Evolutionary conservation across 2,888 invertebrate genomes (phyloP).

Genomic region (Melitaea athalia): DNA sequence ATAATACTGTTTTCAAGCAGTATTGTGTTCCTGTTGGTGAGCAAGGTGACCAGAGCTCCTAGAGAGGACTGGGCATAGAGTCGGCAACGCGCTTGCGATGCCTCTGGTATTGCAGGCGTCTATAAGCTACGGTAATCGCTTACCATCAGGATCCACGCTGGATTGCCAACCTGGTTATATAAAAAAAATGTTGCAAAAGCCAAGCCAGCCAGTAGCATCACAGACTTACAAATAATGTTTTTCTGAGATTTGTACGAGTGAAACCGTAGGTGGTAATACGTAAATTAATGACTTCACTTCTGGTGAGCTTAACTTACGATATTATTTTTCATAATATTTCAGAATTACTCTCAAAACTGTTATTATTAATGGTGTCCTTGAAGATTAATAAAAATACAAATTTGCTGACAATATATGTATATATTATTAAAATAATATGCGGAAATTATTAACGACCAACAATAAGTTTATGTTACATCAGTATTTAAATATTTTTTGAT

Average conservation of each 20-base stretch:
- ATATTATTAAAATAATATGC: neutral
- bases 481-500: neutral
- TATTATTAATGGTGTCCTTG: neutral
- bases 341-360: neutral
- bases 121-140: too few species aligned
- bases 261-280: neutral
- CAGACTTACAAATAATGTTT: too few species aligned
- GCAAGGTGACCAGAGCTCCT: too few species aligned
- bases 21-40: too few species aligned
- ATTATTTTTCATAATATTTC: neutral
- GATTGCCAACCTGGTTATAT: too few species aligned
- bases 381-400: neutral
- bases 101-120: too few species aligned
- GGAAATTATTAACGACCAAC: neutral
- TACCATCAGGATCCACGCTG: too few species aligned
- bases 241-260: too few species aligned
- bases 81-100: too few species aligned
- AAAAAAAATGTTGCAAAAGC: neutral
- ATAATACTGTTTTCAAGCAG: too few species aligned
- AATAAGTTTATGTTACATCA: neutral
- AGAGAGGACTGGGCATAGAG: too few species aligned
- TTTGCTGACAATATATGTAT: neutral
- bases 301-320: neutral
- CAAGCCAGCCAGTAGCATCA: neutral
- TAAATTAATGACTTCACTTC: neutral